Conservation (phyloP, 2,113 vertebrate species). For the Eptesicus fuscus region DNA sequence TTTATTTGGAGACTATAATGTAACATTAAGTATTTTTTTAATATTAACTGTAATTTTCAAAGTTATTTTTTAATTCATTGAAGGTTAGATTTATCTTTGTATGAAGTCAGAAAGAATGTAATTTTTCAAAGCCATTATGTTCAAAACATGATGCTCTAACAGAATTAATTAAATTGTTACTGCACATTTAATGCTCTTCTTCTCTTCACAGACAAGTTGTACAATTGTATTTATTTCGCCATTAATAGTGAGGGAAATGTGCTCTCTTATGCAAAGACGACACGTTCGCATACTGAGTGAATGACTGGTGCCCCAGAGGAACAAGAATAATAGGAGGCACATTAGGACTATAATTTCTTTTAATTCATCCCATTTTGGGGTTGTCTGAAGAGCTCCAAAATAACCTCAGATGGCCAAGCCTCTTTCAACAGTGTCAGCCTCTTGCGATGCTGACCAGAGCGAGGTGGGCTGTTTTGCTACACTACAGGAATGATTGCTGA, state of each 20-base stretch:
- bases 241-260: constrained; percentile 85
- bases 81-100: background rate
- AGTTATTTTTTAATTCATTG: background rate
- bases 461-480: background rate
- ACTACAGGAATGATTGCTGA: background rate
- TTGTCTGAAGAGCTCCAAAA: background rate
- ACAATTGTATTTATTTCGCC: constrained; percentile 92
- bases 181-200: background rate
- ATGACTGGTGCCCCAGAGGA: constrained; percentile 60
- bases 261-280: constrained; percentile 81
- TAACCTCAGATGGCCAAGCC: background rate
- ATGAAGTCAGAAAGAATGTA: background rate
- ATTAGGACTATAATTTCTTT: background rate
- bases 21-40: background rate
- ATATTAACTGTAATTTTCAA: background rate
- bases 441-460: background rate
- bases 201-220: constrained; percentile 87
- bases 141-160: background rate
- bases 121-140: background rate
- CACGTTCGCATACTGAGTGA: constrained; percentile 59
- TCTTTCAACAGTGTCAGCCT: background rate
- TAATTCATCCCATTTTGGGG: background rate
- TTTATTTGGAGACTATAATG: background rate
- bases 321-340: background rate
- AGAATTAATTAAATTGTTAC: background rate